phyloP scores from a whole-genome alignment of 2,797 vertebrate species.

The Chelon auratus region DNA sequence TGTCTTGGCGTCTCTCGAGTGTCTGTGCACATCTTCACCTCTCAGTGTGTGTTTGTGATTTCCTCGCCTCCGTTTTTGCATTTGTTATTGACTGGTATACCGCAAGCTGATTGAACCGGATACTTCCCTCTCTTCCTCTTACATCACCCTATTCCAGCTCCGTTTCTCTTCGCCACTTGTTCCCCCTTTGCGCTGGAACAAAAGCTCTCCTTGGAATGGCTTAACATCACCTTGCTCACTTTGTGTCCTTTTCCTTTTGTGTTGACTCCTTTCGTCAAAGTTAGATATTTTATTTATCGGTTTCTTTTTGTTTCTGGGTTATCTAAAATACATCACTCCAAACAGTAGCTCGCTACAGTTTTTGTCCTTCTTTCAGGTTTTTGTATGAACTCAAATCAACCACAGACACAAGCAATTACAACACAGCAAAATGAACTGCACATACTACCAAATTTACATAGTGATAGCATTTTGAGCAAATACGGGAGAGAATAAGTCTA shows the following conservation, averaged over 20 bases:
- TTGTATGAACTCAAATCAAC: slow-evolving; percentile 49
- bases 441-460: slow-evolving; percentile 39
- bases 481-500: slow-evolving; percentile 68
- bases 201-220: slow-evolving; percentile 81
- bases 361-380: slow-evolving; percentile 47
- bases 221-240: slow-evolving; percentile 80
- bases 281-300: slow-evolving; percentile 50
- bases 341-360: slow-evolving; percentile 65
- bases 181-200: slow-evolving; percentile 72
- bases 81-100: slow-evolving; percentile 65
- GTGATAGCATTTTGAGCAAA: slow-evolving; percentile 80
- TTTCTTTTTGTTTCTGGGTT: slow-evolving; percentile 58
- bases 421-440: slow-evolving; percentile 52
- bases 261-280: slow-evolving; percentile 61
- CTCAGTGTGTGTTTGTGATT: slow-evolving; percentile 68
- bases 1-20: slow-evolving; percentile 72
- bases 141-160: slow-evolving; percentile 60
- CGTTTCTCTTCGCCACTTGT: slow-evolving; percentile 69
- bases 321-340: slow-evolving; percentile 62
- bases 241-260: slow-evolving; percentile 72
- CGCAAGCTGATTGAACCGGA: slow-evolving; percentile 69
- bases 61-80: slow-evolving; percentile 69
- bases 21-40: slow-evolving; percentile 72
- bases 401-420: slow-evolving; percentile 35
- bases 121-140: slow-evolving; percentile 61